A percentile compares a stretch with the other conserved stretches of the same genome.
phyloP scores from a whole-genome alignment of 2,113 vertebrate species.

The Zosterops pallidus region DNA sequence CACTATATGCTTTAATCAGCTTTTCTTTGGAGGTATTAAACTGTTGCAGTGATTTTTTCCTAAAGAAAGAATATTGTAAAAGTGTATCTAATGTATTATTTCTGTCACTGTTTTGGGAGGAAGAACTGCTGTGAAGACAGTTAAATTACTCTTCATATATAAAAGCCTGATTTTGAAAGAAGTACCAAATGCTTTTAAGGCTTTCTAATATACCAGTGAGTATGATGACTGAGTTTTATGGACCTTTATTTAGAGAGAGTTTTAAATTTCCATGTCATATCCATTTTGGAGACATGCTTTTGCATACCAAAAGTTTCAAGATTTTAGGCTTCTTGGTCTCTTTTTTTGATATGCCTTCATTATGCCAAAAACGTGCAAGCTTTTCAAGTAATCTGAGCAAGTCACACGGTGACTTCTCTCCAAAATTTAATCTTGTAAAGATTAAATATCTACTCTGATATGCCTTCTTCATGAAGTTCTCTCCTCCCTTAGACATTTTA shows the following conservation, averaged over 20 bases:
- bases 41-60: neutral
- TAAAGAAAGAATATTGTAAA: neutral
- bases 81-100: neutral
- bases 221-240: neutral
- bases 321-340: neutral
- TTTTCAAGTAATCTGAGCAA: neutral
- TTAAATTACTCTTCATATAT: constrained; percentile 47
- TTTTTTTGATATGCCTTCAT: neutral
- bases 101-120: constrained; percentile 7
- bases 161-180: constrained; percentile 15
- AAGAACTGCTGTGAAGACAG: constrained; percentile 20
- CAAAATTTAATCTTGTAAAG: neutral
- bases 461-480: neutral
- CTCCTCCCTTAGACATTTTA: neutral
- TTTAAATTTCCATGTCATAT: neutral
- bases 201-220: neutral
- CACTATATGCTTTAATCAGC: neutral
- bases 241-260: neutral
- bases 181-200: constrained; percentile 27
- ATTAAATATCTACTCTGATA: neutral
- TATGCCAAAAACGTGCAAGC: neutral
- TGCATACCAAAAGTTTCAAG: neutral
- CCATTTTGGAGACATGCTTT: neutral
- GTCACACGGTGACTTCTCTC: neutral
- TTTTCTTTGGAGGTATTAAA: neutral